Percentiles rank a stretch among this genome's conserved stretches.
Conservation (phyloP, 2,113 vertebrate species). For the Australoheros scitulus region DNA sequence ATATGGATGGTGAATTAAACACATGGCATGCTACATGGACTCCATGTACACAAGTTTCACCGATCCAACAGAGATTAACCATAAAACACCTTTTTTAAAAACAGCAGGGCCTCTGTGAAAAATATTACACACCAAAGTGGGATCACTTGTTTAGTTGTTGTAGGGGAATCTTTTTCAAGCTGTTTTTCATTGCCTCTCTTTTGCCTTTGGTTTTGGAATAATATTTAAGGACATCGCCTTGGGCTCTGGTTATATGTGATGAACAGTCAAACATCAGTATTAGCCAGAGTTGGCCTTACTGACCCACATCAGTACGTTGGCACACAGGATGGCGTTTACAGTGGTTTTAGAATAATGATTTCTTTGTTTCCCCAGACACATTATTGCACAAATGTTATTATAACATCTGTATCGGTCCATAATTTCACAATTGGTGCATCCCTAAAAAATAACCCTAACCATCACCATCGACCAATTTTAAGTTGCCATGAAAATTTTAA, state of each 20-base stretch:
- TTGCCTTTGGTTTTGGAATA: neutral
- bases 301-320: neutral
- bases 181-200: neutral
- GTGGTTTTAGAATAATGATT: neutral
- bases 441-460: neutral
- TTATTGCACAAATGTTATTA: neutral
- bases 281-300: neutral
- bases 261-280: neutral
- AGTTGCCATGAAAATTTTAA: neutral
- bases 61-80: neutral
- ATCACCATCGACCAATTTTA: neutral
- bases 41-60: neutral
- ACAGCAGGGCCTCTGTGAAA: neutral
- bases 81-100: neutral
- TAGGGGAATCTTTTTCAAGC: neutral
- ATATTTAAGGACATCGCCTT: neutral
- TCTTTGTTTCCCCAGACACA: neutral
- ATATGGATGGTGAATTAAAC: slow-evolving; percentile 8
- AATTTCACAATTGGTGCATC: neutral
- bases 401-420: neutral
- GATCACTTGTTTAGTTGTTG: neutral
- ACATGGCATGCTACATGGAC: neutral
- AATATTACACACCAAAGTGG: neutral
- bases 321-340: neutral
- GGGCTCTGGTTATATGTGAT: neutral